Evolutionary conservation across 2,797 vertebrate species (phyloP).

Genomic region (Pelobates cultripes): DNA sequence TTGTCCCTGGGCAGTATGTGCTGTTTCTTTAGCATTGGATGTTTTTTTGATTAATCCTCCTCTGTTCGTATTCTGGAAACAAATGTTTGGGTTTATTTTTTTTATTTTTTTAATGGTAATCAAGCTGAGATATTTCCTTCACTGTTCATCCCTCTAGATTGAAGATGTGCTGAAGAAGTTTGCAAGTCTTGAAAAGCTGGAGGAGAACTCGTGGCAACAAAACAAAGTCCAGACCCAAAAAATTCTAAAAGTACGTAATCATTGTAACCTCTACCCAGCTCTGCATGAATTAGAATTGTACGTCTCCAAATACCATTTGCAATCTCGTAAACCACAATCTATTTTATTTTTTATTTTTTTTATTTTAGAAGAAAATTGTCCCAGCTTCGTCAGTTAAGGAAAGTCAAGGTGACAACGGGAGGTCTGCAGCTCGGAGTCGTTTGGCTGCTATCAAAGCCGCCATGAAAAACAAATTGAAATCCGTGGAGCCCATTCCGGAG

Average conservation of each 20-base stretch:
- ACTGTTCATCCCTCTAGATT: conserved; percentile 68
- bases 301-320: too few species aligned
- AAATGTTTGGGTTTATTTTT: too few species aligned
- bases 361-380: conserved; percentile 65
- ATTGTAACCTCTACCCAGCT: background rate
- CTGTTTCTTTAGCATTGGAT: too few species aligned
- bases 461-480: conserved; percentile 78
- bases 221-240: conserved; percentile 69
- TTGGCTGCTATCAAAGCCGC: conserved; percentile 87
- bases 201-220: conserved; percentile 80
- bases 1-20: too few species aligned
- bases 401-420: conserved; percentile 63
- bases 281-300: too few species aligned
- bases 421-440: conserved; percentile 76
- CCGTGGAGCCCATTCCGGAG: conserved; percentile 54
- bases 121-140: background rate
- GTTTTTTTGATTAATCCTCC: too few species aligned
- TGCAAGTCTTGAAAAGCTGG: conserved; percentile 78
- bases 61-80: too few species aligned
- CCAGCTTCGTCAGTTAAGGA: conserved; percentile 48
- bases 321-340: too few species aligned
- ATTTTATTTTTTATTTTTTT: background rate
- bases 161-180: conserved; percentile 90
- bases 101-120: background rate
- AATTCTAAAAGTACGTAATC: conserved; percentile 74